Percentiles rank a stretch among this genome's conserved stretches.
These are phyloP conservation scores for Scytalopus superciliaris DNA, from an alignment of 2,113 vertebrate genomes.

Conservation along the genomic window DNA sequence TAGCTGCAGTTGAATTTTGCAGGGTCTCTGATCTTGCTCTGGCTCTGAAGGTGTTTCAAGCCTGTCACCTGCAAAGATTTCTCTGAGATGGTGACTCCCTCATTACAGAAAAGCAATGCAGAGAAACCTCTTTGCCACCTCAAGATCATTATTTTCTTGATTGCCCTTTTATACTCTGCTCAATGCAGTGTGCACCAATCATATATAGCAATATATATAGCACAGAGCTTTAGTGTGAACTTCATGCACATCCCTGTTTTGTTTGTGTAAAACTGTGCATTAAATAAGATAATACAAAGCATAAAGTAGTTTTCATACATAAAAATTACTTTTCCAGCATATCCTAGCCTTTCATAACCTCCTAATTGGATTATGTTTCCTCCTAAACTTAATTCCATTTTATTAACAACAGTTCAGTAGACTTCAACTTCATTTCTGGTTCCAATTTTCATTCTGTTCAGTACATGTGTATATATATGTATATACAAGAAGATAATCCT, in stretches of 20 bases:
- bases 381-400: background rate
- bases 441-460: background rate
- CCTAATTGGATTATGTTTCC: background rate
- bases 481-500: background rate
- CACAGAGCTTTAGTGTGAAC: background rate
- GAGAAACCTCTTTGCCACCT: background rate
- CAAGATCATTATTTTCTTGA: background rate
- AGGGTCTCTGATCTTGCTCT: background rate
- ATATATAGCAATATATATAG: background rate
- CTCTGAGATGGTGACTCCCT: background rate
- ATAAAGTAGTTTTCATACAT: background rate
- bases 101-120: background rate
- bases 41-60: background rate
- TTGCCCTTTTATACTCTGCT: background rate
- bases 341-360: background rate
- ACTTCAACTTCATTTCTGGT: background rate
- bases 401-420: background rate
- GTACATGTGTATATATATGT: background rate
- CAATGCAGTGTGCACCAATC: accelerated
- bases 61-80: background rate
- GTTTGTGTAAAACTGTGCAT: background rate
- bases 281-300: background rate
- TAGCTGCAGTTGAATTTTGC: background rate
- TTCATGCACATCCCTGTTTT: background rate
- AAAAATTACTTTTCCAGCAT: background rate